Percentiles rank a stretch among this genome's conserved stretches.
phyloP scores from a whole-genome alignment of 2,797 vertebrate species.

The Anas bahamensis region DNA sequence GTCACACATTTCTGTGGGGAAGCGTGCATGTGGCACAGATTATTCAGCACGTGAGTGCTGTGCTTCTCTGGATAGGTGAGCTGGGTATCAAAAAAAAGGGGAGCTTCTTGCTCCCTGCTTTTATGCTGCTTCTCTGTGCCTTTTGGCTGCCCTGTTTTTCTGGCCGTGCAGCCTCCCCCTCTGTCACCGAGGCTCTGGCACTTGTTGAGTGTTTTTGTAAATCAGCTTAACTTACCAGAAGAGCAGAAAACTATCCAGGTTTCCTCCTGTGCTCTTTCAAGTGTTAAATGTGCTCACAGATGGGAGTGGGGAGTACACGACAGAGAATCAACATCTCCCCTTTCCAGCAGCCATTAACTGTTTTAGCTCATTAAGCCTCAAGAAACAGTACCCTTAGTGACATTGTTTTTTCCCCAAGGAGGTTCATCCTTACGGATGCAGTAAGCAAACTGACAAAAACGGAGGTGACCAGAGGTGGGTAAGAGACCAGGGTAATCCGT shows the following conservation, averaged over 20 bases:
- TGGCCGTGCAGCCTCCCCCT: neutral
- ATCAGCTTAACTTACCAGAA: neutral
- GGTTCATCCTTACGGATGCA: neutral
- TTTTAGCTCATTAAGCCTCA: conserved; percentile 23
- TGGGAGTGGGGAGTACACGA: neutral
- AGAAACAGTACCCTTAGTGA: neutral
- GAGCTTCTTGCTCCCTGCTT: neutral
- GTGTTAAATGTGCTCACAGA: conserved; percentile 27
- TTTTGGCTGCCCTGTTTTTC: neutral
- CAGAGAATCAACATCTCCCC: neutral
- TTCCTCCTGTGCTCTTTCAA: conserved; percentile 34
- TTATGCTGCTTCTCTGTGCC: neutral
- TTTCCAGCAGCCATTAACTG: neutral
- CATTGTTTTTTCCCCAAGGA: neutral
- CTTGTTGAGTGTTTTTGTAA: conserved; percentile 1
- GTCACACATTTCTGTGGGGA: neutral
- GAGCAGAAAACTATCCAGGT: neutral
- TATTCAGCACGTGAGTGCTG: neutral
- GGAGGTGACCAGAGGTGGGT: neutral
- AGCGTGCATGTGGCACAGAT: neutral
- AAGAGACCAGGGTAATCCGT: neutral
- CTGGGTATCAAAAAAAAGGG: neutral
- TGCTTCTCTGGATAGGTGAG: neutral
- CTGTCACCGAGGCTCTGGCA: neutral
- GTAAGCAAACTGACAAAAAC: neutral